Conservation (phyloP, 1,140 invertebrate genomes). For the Lineus longissimus region DNA sequence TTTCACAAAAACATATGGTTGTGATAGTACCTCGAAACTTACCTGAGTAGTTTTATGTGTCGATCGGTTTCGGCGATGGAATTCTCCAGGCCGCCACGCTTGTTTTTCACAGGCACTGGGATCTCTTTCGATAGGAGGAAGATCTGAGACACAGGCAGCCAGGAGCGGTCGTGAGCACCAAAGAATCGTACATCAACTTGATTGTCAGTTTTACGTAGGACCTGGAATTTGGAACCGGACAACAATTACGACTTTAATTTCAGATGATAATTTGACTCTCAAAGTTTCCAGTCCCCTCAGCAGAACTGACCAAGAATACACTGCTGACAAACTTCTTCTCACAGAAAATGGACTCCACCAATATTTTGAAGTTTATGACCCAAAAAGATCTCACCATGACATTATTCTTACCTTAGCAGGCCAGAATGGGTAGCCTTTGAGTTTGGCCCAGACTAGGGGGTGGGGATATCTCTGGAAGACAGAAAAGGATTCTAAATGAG, state of each 20-base stretch:
- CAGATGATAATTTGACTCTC: too few relatives aligned
- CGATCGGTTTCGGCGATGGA: conserved; percentile 70
- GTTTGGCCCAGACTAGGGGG: conserved; percentile 83
- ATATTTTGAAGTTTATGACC: too few relatives aligned
- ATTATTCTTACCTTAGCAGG: conserved; percentile 75
- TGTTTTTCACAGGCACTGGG: conserved; percentile 61
- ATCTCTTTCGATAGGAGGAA: conserved; percentile 72
- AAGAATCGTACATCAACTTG: conserved; percentile 88
- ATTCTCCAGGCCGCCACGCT: conserved; percentile 64
- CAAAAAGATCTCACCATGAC: too few relatives aligned
- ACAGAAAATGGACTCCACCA: too few relatives aligned
- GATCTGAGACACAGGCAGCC: conserved; percentile 79
- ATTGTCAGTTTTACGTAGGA: conserved; percentile 68
- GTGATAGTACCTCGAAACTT: conserved; percentile 7
- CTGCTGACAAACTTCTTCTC: too few relatives aligned
- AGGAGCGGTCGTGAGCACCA: conserved; percentile 86
- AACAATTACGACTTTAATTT: neutral
- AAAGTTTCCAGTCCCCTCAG: too few relatives aligned
- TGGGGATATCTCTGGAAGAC: conserved; percentile 66
- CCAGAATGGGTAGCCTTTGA: conserved; percentile 94
- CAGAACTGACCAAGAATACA: too few relatives aligned
- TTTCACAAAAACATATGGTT: too few relatives aligned
- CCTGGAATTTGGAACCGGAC: conserved; percentile 49
- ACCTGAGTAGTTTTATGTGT: conserved; percentile 69
- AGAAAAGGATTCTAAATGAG: conserved; percentile 13